Evolutionary conservation across 2,888 invertebrate species (phyloP).

Genomic region (Melikaiella ostensackeni): DNA sequence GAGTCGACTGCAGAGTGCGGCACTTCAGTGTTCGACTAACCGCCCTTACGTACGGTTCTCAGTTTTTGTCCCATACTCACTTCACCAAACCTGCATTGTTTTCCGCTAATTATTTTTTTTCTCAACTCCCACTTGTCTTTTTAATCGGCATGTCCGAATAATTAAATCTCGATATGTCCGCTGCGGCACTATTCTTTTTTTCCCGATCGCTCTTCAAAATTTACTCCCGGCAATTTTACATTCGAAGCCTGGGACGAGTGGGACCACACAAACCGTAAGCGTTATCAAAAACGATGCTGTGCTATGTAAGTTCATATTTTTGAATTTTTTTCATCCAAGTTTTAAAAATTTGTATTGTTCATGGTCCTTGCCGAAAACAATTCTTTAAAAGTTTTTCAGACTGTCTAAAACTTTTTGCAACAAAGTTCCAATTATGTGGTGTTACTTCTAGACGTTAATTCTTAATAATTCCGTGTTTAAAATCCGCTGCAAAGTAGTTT

Average conservation of each 20-base stretch:
- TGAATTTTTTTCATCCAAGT: background rate
- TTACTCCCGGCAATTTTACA: background rate
- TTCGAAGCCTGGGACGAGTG: slow-evolving; percentile 25
- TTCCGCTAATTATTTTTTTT: background rate
- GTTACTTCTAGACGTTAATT: too few relatives aligned
- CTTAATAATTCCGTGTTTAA: too few relatives aligned
- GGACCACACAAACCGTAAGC: slow-evolving; percentile 3
- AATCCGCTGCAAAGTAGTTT: too few relatives aligned
- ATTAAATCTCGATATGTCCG: slow-evolving; percentile 19
- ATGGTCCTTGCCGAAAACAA: too few relatives aligned
- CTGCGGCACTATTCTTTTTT: background rate
- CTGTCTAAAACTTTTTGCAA: too few relatives aligned
- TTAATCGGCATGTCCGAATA: background rate
- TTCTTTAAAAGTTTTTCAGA: too few relatives aligned
- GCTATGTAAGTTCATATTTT: slow-evolving; percentile 40
- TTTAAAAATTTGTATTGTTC: too few relatives aligned
- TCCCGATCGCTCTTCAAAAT: background rate
- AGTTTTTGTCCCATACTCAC: background rate
- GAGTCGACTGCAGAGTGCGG: slow-evolving; percentile 61
- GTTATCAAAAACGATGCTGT: slow-evolving; percentile 36
- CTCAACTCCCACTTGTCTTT: background rate
- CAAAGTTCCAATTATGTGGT: too few relatives aligned
- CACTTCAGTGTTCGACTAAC: slow-evolving; percentile 67
- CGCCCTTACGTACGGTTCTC: slow-evolving; percentile 64
- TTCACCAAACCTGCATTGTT: background rate